Evolutionary conservation across 2,888 invertebrate genomes (phyloP).

Genomic region (Drosophila percnosoma): DNA sequence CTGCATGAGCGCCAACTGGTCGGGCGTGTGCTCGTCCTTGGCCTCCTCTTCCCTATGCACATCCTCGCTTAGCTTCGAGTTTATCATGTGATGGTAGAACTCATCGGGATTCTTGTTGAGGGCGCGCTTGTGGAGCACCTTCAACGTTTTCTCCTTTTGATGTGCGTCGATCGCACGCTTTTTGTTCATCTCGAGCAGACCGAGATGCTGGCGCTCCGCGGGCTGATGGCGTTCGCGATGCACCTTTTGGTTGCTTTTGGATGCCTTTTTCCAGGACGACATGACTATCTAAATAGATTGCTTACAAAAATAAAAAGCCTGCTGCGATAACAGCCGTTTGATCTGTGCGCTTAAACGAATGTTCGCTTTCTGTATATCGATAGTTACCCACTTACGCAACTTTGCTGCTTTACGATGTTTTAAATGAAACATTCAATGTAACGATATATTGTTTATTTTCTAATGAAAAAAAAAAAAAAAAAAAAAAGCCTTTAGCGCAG

Average conservation of each 20-base stretch:
- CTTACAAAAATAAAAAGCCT: slow-evolving; percentile 43
- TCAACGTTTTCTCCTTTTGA: slow-evolving; percentile 92
- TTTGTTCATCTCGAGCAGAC: slow-evolving; percentile 93
- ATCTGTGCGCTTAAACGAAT: neutral
- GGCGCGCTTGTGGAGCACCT: slow-evolving; percentile 92
- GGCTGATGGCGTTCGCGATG: slow-evolving; percentile 93
- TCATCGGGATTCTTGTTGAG: slow-evolving; percentile 98
- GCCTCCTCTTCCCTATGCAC: slow-evolving; percentile 90
- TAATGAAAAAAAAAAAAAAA: too few relatives aligned
- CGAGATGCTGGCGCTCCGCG: slow-evolving; percentile 89
- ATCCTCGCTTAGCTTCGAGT: slow-evolving; percentile 89
- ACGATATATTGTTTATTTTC: neutral
- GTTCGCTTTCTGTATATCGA: neutral
- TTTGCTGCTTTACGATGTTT: neutral
- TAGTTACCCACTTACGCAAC: neutral
- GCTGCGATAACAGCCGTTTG: neutral
- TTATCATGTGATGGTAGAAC: slow-evolving; percentile 99
- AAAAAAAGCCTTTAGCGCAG: too few relatives aligned
- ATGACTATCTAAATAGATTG: slow-evolving; percentile 85
- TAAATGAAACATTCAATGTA: neutral
- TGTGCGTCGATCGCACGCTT: slow-evolving; percentile 91
- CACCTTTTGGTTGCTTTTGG: slow-evolving; percentile 93
- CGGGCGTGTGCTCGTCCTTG: slow-evolving; percentile 90
- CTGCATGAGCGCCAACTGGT: slow-evolving; percentile 87
- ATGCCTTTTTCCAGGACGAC: slow-evolving; percentile 96